Conservation (phyloP, 2,797 vertebrate genomes). For the Acanthopagrus latus region DNA sequence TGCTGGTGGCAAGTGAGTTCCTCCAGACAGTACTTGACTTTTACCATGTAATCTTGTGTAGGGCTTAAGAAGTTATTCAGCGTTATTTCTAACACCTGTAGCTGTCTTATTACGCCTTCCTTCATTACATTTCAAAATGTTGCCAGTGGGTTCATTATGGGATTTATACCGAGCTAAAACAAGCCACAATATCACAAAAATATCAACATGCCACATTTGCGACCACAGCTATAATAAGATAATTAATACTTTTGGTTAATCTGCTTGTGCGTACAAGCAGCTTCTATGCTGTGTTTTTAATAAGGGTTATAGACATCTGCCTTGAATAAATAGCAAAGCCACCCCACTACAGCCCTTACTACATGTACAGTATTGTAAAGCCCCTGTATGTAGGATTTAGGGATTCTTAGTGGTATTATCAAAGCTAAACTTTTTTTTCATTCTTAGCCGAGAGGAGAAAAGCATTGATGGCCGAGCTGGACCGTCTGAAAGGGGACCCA, state of each 20-base stretch:
- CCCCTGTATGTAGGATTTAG: not conserved
- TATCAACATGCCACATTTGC: not conserved
- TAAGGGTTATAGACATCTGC: not conserved
- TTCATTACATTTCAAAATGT: not conserved
- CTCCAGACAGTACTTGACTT: not conserved
- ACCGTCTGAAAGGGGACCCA: conserved; percentile 88
- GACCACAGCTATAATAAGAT: not conserved
- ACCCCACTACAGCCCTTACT: not conserved
- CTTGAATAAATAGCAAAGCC: not conserved
- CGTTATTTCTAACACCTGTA: not conserved
- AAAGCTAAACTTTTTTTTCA: not conserved
- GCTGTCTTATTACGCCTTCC: not conserved
- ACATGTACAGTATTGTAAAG: not conserved
- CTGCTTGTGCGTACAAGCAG: not conserved
- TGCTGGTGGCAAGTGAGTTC: conserved; percentile 93
- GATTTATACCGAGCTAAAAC: not conserved
- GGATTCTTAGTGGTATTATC: not conserved
- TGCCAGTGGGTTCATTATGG: not conserved
- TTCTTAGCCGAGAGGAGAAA: conserved; percentile 90
- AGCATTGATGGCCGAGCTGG: conserved; percentile 90
- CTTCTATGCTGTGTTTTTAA: not conserved
- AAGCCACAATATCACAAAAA: not conserved
- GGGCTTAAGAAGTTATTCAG: not conserved
- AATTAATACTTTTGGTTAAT: not conserved
- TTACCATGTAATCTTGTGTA: not conserved